Evolutionary conservation across 2,113 vertebrate genomes (phyloP), one percentile per base, ranked within the genome.

Genomic region (Rhombomys opimus): DNA sequence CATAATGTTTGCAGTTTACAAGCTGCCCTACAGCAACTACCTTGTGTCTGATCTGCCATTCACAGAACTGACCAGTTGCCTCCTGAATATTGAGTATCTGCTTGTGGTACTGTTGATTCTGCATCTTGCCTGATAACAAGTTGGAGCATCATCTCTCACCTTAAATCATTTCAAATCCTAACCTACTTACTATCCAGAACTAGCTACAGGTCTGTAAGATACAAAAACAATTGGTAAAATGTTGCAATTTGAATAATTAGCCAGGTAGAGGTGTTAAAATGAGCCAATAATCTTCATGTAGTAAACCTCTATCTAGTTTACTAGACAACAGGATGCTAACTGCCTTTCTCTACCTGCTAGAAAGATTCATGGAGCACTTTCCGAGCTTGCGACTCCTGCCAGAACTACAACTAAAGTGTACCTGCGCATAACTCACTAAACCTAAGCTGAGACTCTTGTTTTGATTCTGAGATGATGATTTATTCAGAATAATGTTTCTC

Each of bases 401-500:
- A 3, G 93, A 90, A 73, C 70, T 63, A 90, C 95, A 95, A 97
- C 87, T 92, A 93, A 12, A 5, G 93, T 89, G 41, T 95, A 77
- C 84, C 72, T 41, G 50, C 94, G 75, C 73, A 78, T 91, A 90
- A 13, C 25, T 93, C 50, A 7, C 59, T 9, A n/a, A 88, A 30
- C n/a, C 80, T 96, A 86, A n/a, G 13, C 96, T 70, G 90, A 95
- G 97, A 93, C 61, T 97, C 85, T 57, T 97, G 63, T 97, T 98
- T 96, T 93, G 95, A 76, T 94, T 98, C 98, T 98, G 96, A 91
- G 93, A 97, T 97, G 97, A 96, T 95, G 38, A 91, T 97, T 98
- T 97, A 97, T 96, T 95, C 70, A 82, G 95, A 97, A 97, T 96
- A 97, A 96, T 97, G 96, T 97, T 98, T 98, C 96, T 95, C 76